These are phyloP conservation scores for Frankliniella intonsa DNA, from an alignment of 2,888 invertebrate genomes.

Conservation along the genomic window DNA sequence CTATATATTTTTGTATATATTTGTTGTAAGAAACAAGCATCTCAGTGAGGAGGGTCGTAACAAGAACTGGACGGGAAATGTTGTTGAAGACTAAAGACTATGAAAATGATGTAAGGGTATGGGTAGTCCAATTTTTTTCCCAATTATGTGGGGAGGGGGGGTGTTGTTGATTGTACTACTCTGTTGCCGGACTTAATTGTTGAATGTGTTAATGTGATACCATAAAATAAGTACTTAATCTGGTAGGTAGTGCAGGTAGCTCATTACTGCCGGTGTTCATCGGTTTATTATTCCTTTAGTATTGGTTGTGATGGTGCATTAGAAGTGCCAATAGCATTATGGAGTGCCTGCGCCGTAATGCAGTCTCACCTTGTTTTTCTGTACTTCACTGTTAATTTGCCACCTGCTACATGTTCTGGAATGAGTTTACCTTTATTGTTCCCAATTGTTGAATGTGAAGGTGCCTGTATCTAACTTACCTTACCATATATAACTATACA, in stretches of 20 bases:
- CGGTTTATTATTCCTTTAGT: constrained; percentile 16
- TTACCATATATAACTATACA: constrained; percentile 7
- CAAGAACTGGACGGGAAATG: background rate
- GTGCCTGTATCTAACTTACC: constrained; percentile 15
- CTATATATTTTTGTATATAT: constrained; percentile 27
- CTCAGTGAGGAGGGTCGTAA: background rate
- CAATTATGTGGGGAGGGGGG: background rate
- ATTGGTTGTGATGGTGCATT: constrained; percentile 11
- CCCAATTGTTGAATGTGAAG: background rate
- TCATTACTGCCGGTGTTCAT: constrained; percentile 14
- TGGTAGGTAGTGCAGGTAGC: constrained; percentile 26
- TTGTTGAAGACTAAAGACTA: background rate
- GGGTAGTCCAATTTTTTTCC: too few relatives aligned
- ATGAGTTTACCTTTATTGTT: background rate
- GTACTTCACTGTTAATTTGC: constrained; percentile 7
- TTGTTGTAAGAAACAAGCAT: constrained; percentile 23
- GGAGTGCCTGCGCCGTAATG: background rate
- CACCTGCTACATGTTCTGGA: background rate
- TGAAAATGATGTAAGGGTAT: too few relatives aligned
- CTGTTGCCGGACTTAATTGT: background rate
- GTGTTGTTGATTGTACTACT: background rate
- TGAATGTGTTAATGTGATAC: constrained; percentile 23
- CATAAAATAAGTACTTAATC: constrained; percentile 27
- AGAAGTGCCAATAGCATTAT: constrained; percentile 5
- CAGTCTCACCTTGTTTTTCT: constrained; percentile 5